Conservation (phyloP, 2,797 vertebrate genomes). For the Clarias laeviceps region DNA sequence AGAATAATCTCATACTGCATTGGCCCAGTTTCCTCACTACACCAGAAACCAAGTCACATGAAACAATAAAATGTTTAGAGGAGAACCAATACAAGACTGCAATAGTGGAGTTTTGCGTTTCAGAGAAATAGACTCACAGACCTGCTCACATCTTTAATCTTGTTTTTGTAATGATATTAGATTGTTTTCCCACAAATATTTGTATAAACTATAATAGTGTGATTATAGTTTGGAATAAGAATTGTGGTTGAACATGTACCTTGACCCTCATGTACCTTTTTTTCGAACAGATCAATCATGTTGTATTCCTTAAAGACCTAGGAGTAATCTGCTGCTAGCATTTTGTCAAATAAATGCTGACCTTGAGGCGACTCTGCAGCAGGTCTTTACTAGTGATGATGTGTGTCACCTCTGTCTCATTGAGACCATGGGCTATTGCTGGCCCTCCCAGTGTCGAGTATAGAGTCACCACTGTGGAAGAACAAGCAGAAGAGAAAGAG, state of each 20-base stretch:
- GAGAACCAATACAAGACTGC: not conserved
- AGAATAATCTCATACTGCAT: not conserved
- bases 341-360: slow-evolving; percentile 61
- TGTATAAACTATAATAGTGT: not conserved
- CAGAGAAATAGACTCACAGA: not conserved
- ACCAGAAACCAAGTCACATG: not conserved
- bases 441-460: slow-evolving; percentile 91
- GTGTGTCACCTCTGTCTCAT: slow-evolving; percentile 95
- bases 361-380: slow-evolving; percentile 91
- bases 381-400: slow-evolving; percentile 97
- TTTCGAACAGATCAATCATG: not conserved
- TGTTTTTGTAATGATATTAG: not conserved
- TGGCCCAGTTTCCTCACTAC: not conserved
- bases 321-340: not conserved
- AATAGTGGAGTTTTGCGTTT: not conserved
- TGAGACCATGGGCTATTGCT: slow-evolving; percentile 92
- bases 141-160: not conserved
- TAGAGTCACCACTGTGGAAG: slow-evolving; percentile 86
- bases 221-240: not conserved
- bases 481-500: not conserved
- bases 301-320: not conserved
- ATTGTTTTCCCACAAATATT: not conserved
- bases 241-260: not conserved
- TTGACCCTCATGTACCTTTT: not conserved
- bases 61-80: not conserved